Evolutionary conservation across 2,113 vertebrate species (phyloP), one percentile per base, ranked within the genome.

Genomic region (Prionailurus bengalensis): DNA sequence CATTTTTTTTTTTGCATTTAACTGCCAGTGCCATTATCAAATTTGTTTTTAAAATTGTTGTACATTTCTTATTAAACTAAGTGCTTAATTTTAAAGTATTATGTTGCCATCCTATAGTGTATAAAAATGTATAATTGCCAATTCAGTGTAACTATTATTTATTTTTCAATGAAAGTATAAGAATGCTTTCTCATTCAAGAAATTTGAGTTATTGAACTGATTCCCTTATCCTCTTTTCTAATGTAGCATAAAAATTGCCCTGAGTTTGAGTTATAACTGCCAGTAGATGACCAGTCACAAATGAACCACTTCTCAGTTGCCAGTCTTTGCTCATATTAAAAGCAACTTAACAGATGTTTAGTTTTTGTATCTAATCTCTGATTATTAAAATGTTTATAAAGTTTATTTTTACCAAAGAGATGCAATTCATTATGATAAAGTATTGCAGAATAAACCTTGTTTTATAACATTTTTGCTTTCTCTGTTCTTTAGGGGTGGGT

Each of bases 321-420:
- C 98, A 98, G 96, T 98, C 98, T 98, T 98, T 97, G 93, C 98
- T 98, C 8, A 15, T 98, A 98, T 98, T 98, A 98, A 98, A 99
- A 97, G 98, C 98, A 53, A 98, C 98, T 99, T 99, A 99, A 99
- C 99, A 99, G 98, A 99, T 99, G 98, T 99, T 99, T 99, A 99
- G 99, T 99, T 99, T 99, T 99, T 99, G 99, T 99, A 99, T 99
- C 99, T 99, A 99, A 99, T 99, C 99, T 99, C 99, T 99, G 99
- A 99, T 99, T 99, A 99, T 99, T 99, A 99, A 99, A 99, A 99
- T 99, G 99, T 99, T 99, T 99, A 99, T 99, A 99, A 99, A 99
- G 99, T 99, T 99, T 99, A 99, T 99, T 99, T 99, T 99, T 99
- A 99, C 99, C 99, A 99, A 99, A 99, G 99, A 99, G 99, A 99